Evolutionary conservation across 2,888 invertebrate species (phyloP).

Genomic region (Papilio gigon): DNA sequence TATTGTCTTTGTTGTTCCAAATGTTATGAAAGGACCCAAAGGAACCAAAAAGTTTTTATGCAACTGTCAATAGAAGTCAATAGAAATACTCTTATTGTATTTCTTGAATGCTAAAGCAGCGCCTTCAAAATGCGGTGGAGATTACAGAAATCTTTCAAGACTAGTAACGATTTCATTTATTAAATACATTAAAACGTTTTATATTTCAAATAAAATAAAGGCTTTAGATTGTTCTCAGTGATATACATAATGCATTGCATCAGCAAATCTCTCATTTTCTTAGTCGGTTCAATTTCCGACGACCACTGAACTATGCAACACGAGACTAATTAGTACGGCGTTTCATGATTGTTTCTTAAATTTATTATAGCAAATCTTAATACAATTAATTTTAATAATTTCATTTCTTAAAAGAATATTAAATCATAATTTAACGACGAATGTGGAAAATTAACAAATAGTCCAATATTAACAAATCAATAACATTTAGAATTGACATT

Average conservation of each 20-base stretch:
- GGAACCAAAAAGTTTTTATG: no score
- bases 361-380: not conserved
- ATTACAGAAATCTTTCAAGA: not conserved
- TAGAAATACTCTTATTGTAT: no score
- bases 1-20: no score
- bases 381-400: not conserved
- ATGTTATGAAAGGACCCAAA: no score
- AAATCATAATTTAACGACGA: no score
- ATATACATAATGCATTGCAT: not conserved
- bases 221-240: not conserved
- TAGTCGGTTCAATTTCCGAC: constrained; percentile 1
- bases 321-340: constrained; percentile 12
- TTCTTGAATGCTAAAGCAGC: no score
- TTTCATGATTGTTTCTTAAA: constrained; percentile 18
- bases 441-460: no score
- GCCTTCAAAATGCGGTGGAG: no score
- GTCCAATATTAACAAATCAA: not conserved
- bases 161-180: not conserved
- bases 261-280: constrained; percentile 12
- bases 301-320: constrained; percentile 4
- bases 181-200: not conserved
- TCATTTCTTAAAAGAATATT: not conserved
- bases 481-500: not conserved
- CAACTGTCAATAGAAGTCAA: no score
- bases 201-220: not conserved